These are phyloP conservation scores for Noctua janthina DNA, from an alignment of 2,888 invertebrate genomes.

Conservation along the genomic window DNA sequence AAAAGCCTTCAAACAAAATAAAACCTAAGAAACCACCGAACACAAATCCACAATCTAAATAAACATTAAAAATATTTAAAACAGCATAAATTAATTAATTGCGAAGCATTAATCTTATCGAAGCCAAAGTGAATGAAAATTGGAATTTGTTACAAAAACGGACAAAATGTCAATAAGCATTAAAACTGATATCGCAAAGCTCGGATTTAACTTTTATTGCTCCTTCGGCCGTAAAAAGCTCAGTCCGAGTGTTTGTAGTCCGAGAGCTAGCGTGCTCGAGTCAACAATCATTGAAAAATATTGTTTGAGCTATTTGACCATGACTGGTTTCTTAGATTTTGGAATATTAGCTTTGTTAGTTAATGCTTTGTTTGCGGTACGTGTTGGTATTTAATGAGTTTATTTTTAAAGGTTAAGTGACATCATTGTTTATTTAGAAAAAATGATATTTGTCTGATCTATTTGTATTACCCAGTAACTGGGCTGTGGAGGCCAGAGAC, in stretches of 20 bases:
- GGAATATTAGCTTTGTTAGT: constrained; percentile 33
- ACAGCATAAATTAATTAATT: constrained; percentile 67
- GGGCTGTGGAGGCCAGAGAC: not conserved
- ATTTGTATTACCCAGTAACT: not conserved
- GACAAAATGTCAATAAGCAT: constrained; percentile 78
- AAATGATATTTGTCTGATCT: constrained; percentile 1
- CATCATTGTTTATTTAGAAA: not conserved
- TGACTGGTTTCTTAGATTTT: constrained; percentile 31
- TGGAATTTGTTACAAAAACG: constrained; percentile 68
- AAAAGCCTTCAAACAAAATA: not conserved
- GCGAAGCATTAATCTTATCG: constrained; percentile 72
- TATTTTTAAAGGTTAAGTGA: constrained; percentile 34
- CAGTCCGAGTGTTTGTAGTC: constrained; percentile 72
- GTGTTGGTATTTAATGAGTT: constrained; percentile 29
- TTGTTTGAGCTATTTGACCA: constrained; percentile 13
- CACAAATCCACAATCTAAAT: constrained; percentile 51
- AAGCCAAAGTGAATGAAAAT: constrained; percentile 58
- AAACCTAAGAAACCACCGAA: constrained; percentile 6
- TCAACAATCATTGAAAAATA: constrained; percentile 19
- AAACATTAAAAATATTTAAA: constrained; percentile 55
- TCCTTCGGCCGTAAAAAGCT: constrained; percentile 77
- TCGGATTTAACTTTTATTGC: constrained; percentile 80
- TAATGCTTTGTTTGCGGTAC: constrained; percentile 49
- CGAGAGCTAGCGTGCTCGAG: constrained; percentile 62
- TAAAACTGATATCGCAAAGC: constrained; percentile 78